Evolutionary conservation across 2,888 invertebrate species (phyloP), one percentile per base, ranked within the genome.

Genomic region (Pachymerium ferrugineum): DNA sequence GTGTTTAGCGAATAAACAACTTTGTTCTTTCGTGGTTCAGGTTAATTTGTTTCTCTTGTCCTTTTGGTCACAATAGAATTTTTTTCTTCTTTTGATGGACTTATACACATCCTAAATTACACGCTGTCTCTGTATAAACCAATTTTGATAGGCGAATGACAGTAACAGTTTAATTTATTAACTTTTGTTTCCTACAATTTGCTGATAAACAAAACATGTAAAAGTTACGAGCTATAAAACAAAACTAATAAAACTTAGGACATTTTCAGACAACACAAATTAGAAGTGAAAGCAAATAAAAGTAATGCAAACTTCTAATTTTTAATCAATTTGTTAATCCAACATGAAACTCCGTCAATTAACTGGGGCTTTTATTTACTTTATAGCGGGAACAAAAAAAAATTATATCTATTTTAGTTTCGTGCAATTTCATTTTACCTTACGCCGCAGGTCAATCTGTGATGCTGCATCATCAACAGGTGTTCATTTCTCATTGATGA

Each of bases 391-490:
- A 25, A 25, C 4, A 1, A 25, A 54, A 54, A 54, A 54, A 54
- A 3, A 25, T 25, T 25, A 54, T 25, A 54, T 25, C 25, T 54
- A 22, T 25, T 54, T 54, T 54, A 22, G 10, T 10, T 54, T 14
- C 54, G 22, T 22, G 54, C 22, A 54, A 54, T 54, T 54, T 54
- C 25, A 54, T 54, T 54, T 54, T 54, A 54, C 25, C 22, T 14
- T 54, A 12, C 25, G 54, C 54, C 54, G 3, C 54, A 25, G 54
- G 54, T 54, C 54, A 54, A 54, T 54, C 54, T 10, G 0, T 54
- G 54, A 54, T 54, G 54, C 25, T 6, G 54, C 54, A 25, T 54
- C 54, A 54, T 54, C 54, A 54, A 54, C 54, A 54, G 54, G 54
- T 54, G 54, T 54, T 54, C 25, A 54, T 54, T 54, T 54, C 54